Percentiles rank a stretch among this genome's conserved stretches.
phyloP scores from a whole-genome alignment of 1,140 invertebrate species.

The Brachionus angularis region DNA sequence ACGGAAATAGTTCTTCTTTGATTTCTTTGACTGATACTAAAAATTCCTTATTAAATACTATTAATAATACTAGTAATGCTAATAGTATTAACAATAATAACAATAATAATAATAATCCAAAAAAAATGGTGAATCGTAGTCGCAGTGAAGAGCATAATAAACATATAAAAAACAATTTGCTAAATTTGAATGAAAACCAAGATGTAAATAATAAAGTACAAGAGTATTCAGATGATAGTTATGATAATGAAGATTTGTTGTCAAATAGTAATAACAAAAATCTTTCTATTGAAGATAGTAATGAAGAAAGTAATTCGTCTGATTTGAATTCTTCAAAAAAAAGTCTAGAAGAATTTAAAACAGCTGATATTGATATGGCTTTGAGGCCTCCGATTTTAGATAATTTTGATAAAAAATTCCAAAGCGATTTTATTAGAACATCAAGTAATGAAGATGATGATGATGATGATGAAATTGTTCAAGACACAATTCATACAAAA shows the following conservation, averaged over 20 bases:
- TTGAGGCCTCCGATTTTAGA: not conserved
- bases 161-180: constrained; percentile 8
- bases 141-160: constrained; percentile 8
- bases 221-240: constrained; percentile 15
- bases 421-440: constrained; percentile 7
- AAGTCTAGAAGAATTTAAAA: constrained; percentile 36
- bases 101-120: no score
- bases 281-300: not conserved
- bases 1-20: not conserved
- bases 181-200: not conserved
- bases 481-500: not conserved
- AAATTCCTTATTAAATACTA: no score
- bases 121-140: not conserved
- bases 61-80: no score
- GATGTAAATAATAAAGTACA: not conserved
- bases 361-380: constrained; percentile 10
- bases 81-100: no score
- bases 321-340: no score
- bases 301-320: constrained; percentile 9
- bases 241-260: constrained; percentile 2
- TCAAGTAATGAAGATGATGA: constrained; percentile 1
- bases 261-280: not conserved
- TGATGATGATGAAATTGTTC: not conserved
- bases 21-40: not conserved
- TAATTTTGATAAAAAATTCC: not conserved